A percentile compares a stretch with the other conserved stretches of the same genome.
phyloP scores from a whole-genome alignment of 2,113 vertebrate genomes.

The Petromus typicus region DNA sequence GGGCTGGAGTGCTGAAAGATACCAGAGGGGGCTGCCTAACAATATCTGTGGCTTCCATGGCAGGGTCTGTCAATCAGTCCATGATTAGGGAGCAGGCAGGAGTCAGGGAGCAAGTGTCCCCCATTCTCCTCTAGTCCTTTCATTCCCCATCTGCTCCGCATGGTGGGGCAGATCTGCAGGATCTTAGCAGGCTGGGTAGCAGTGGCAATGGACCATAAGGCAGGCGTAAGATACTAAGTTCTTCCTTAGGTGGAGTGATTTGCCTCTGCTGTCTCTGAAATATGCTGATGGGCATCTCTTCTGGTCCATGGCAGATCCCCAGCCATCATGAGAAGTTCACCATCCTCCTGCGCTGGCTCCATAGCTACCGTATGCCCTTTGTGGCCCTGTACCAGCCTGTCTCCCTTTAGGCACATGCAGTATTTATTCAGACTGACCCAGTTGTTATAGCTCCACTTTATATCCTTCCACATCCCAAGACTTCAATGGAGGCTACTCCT shows the following conservation, averaged over 20 bases:
- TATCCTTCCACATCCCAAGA: neutral
- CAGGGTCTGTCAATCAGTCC: neutral
- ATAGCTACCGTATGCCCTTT: neutral
- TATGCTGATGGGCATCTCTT: neutral
- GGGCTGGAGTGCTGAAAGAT: neutral
- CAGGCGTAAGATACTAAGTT: neutral
- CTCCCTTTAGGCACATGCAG: neutral
- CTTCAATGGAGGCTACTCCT: neutral
- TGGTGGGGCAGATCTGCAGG: neutral
- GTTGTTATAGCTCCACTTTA: neutral
- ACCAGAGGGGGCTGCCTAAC: neutral
- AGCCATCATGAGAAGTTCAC: neutral
- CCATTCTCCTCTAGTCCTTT: neutral
- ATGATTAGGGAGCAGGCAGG: neutral
- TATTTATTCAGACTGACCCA: neutral
- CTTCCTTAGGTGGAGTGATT: neutral
- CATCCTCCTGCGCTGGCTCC: neutral
- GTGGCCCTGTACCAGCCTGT: neutral
- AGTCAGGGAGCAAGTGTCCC: fast-evolving
- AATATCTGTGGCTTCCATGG: neutral
- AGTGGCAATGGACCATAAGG: neutral
- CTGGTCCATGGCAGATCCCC: neutral
- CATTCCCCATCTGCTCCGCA: neutral
- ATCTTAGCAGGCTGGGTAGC: neutral
- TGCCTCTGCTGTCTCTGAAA: neutral